Evolutionary conservation across 2,797 vertebrate genomes (phyloP).

Genomic region (Ambastaia sidthimunki): DNA sequence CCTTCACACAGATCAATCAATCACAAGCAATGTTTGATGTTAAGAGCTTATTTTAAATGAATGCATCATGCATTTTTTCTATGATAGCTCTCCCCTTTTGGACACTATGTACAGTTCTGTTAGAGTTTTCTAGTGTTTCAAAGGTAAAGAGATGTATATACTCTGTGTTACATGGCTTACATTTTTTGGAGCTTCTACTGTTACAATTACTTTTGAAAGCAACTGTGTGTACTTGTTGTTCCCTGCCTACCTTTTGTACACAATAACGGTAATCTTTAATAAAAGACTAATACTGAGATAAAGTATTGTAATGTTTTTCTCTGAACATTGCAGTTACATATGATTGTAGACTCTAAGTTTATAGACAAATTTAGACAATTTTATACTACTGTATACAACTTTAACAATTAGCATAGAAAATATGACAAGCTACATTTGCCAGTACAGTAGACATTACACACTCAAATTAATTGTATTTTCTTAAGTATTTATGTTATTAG

Average conservation of each 20-base stretch:
- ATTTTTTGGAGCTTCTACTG: conserved; percentile 61
- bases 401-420: no score
- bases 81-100: conserved; percentile 33
- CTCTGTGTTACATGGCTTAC: conserved; percentile 56
- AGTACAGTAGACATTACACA: no score
- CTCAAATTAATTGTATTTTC: no score
- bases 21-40: conserved; percentile 33
- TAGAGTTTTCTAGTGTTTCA: conserved; percentile 45
- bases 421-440: no score
- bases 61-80: conserved; percentile 50
- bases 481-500: no score
- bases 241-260: conserved; percentile 71
- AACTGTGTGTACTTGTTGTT: conserved; percentile 62
- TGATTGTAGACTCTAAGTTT: neutral
- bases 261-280: conserved; percentile 72
- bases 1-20: conserved; percentile 19
- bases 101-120: conserved; percentile 31
- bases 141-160: conserved; percentile 52
- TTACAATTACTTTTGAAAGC: conserved; percentile 55
- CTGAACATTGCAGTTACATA: neutral
- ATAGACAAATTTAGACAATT: no score
- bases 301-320: neutral
- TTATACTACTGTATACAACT: no score
- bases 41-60: conserved; percentile 60
- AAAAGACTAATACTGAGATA: conserved; percentile 62